Percentiles rank a stretch among this genome's conserved stretches.
Conservation (phyloP, 92 coral and sea anemone genomes). For the Meandrina meandrites region DNA sequence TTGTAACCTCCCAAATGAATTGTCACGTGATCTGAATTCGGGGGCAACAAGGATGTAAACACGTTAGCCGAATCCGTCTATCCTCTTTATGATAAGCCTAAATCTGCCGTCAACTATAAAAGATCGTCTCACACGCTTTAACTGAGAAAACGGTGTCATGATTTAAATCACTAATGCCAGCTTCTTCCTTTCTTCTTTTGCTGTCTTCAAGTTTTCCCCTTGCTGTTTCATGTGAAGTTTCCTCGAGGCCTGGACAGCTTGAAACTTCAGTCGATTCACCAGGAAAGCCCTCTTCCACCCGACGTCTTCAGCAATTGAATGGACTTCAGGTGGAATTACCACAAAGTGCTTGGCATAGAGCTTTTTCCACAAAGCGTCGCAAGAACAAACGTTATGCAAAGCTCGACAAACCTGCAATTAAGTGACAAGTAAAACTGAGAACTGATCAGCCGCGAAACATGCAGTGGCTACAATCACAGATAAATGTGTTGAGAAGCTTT, state of each 20-base stretch:
- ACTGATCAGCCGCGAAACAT: neutral
- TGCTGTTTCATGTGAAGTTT: neutral
- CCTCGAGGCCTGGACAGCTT: neutral
- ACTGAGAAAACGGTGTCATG: neutral
- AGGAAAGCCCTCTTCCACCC: conserved; percentile 35
- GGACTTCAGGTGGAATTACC: neutral
- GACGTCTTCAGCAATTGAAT: neutral
- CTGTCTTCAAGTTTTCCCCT: neutral
- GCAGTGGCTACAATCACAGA: neutral
- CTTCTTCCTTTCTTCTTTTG: neutral
- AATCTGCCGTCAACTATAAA: no score
- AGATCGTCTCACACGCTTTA: neutral
- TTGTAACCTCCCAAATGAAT: no score
- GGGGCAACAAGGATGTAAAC: no score
- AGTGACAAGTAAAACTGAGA: neutral
- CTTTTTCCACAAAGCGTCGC: conserved; percentile 18
- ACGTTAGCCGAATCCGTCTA: no score
- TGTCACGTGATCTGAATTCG: no score
- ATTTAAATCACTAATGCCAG: neutral
- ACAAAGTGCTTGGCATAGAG: conserved; percentile 25
- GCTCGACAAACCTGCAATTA: conserved; percentile 36
- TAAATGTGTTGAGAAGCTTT: no score
- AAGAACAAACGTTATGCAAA: conserved; percentile 6
- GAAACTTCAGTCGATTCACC: neutral
- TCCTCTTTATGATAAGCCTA: no score